Evolutionary conservation across 2,113 vertebrate species (phyloP), one percentile per base, ranked within the genome.

Genomic region (Sander vitreus): DNA sequence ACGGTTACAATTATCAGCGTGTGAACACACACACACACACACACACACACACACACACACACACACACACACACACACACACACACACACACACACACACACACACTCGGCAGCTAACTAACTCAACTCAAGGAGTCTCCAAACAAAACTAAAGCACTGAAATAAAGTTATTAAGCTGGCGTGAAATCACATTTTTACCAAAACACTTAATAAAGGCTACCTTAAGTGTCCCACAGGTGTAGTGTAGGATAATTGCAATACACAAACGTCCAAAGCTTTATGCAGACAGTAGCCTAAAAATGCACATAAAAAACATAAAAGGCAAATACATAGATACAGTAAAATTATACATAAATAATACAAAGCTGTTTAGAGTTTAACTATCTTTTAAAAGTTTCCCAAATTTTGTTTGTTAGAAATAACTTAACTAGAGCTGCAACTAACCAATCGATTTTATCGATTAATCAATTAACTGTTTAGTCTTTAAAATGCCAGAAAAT

Each of bases 1-100:
- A 83, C 10, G 5, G 60, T 54, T 85, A 63, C 64, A 74, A 85
- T 88, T 84, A 89, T 82, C 67, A 68, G 43, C 25, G 25, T 0
- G 5, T 72, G 25, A 4, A 65, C 33, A 39, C 82, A 60, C 65
- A 50, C 53, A 19, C 51, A 43, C 57, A n/a, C 43, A 60, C 25
- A 27, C 36, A 53, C 76, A 53, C 57, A 45, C 68, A 62, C 57
- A 30, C 68, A 57, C 51, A 18, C 9, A 18, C 55, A 19, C 53
- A 6, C 54, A 63, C 30, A 23, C 30, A 45, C 67, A 25, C 59
- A 47, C 60, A 45, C 47, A 45, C 21, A 59, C 19, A 27, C 15
- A 50, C 48, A 36, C 47, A 33, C 70, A 48, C 12, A 60, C 39
- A 70, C 68, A 57, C 53, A 75, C 43, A 33, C 19, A 75, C 64